Conservation (phyloP, 2,888 invertebrate species). For the Lepidochrysops patricia region DNA sequence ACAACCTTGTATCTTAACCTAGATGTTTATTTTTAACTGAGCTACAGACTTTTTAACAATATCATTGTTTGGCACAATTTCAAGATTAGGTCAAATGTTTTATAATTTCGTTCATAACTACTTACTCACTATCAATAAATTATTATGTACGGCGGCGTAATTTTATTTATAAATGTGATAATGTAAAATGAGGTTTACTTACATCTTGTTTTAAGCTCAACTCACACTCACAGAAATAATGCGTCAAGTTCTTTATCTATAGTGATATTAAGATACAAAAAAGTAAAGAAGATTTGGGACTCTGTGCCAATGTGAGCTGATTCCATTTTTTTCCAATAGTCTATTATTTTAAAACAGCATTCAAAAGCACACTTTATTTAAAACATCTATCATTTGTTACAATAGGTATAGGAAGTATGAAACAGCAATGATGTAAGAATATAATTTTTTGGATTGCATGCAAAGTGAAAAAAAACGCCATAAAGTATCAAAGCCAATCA, state of each 20-base stretch:
- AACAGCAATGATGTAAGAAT: constrained; percentile 5
- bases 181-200: no score
- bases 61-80: background rate
- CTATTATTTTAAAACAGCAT: background rate
- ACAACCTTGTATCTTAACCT: constrained; percentile 2
- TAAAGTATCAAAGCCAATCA: background rate
- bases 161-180: no score
- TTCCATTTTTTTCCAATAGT: background rate
- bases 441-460: background rate
- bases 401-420: background rate
- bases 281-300: no score
- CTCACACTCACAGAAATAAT: no score
- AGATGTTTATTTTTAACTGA: constrained; percentile 3
- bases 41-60: background rate
- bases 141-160: background rate
- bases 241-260: no score
- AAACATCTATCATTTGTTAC: background rate
- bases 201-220: no score
- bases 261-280: no score
- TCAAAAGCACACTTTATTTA: background rate
- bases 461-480: background rate
- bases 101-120: background rate
- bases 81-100: background rate
- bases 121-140: background rate
- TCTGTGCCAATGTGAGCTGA: no score